phyloP scores from a whole-genome alignment of 2,113 vertebrate species.

The Miniopterus natalensis region DNA sequence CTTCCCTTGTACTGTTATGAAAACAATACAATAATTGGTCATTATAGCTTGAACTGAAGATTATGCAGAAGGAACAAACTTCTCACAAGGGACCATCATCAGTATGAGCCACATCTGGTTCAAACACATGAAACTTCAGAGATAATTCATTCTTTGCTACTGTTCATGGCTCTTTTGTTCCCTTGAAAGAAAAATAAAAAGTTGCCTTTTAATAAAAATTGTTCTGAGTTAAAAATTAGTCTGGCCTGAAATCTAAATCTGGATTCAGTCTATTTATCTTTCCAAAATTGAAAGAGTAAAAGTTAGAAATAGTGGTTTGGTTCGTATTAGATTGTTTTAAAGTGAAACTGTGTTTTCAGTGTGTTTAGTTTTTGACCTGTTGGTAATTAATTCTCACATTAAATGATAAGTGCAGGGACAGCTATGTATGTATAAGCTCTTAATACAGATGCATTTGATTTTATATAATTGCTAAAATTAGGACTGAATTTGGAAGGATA shows the following conservation, averaged over 20 bases:
- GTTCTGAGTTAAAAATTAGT: conserved; percentile 65
- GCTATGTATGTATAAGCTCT: background rate
- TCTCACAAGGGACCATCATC: background rate
- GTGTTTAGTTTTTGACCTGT: conserved; percentile 58
- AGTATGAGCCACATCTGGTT: conserved; percentile 35
- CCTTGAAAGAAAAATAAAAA: conserved; percentile 71
- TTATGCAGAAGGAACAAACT: background rate
- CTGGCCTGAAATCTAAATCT: conserved; percentile 62
- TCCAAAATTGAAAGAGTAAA: conserved; percentile 51
- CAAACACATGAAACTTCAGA: conserved; percentile 53
- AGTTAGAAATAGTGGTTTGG: conserved; percentile 56
- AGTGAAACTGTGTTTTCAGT: conserved; percentile 63
- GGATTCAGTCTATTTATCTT: background rate
- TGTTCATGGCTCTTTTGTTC: conserved; percentile 70
- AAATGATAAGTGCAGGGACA: conserved; percentile 42
- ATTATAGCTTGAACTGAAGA: conserved; percentile 60
- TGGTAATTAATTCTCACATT: conserved; percentile 53
- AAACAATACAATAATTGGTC: conserved; percentile 7
- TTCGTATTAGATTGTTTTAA: conserved; percentile 63
- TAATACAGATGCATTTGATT: background rate
- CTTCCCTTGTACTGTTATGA: conserved; percentile 51
- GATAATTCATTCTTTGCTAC: conserved; percentile 61
- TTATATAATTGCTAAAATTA: conserved; percentile 32
- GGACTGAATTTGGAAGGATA: conserved; percentile 23
- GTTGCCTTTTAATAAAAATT: conserved; percentile 50